phyloP scores from a whole-genome alignment of 1,140 invertebrate genomes.

The Pseudomyrmex flavicornis region DNA sequence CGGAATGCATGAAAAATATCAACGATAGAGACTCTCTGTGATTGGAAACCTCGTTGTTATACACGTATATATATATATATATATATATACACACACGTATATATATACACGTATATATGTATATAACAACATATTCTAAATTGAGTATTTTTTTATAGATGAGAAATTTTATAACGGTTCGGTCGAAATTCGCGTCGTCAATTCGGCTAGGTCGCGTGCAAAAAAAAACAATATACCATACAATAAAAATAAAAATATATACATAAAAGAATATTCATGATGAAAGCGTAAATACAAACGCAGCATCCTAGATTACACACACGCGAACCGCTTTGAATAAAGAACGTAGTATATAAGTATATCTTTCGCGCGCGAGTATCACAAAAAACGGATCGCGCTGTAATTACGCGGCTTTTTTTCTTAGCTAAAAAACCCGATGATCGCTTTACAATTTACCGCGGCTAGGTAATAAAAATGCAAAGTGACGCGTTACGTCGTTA shows the following conservation, averaged over 20 bases:
- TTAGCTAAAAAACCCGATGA: not conserved
- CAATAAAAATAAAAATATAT: too few relatives aligned
- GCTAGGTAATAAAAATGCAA: slow-evolving; percentile 36
- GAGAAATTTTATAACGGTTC: slow-evolving; percentile 11
- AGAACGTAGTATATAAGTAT: too few relatives aligned
- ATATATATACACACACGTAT: too few relatives aligned
- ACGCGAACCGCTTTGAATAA: not conserved
- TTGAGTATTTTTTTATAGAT: slow-evolving; percentile 15
- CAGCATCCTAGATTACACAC: not conserved
- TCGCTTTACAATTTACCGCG: not conserved
- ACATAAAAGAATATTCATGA: not conserved
- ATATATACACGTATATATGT: too few relatives aligned
- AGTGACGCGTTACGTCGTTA: slow-evolving; percentile 64
- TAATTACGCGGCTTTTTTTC: too few relatives aligned
- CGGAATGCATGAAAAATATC: slow-evolving; percentile 41
- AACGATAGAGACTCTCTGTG: slow-evolving; percentile 6
- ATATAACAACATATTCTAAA: slow-evolving; percentile 3
- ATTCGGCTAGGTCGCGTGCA: not conserved
- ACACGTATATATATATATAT: too few relatives aligned
- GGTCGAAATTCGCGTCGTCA: slow-evolving; percentile 5
- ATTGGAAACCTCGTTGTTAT: slow-evolving; percentile 24
- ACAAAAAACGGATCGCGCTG: too few relatives aligned
- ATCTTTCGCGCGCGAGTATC: too few relatives aligned
- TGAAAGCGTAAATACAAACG: not conserved
- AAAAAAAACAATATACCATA: not conserved